Base-by-base conservation (phyloP, 2,888 invertebrate genomes). In the Aphodius sticticus region DNA sequence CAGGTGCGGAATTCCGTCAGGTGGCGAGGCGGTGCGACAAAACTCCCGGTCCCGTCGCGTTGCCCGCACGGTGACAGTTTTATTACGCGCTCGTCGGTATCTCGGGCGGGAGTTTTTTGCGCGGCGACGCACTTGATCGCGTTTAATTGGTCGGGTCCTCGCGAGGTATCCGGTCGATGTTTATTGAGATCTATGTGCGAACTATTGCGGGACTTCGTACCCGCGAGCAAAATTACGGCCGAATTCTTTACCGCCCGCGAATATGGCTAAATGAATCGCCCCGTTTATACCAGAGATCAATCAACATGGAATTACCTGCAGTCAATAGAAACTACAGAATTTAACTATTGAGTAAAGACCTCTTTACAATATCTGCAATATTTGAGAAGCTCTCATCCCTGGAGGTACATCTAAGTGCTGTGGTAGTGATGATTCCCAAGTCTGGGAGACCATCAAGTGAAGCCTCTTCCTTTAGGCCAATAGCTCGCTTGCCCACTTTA, bases 1-100 rank as follows among this genome's bases (percentile, higher is more conserved):
- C 82, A 84, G 80, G 83, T 82, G 82, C 80, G 86, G 87, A 87
- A 87, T 87, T 86, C 85, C 85, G 83, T 86, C 86, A 86, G 86
- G 87, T 86, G 86, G 82, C 82, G 81, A 82, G 80, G 83, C 83
- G 83, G 78, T 78, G 78, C 79, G 84, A 83, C 82, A 84, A 84
- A 81, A 79, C 79, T 79, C 77, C 80, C 36, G 74, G 26, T 37
- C 74, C 74, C 74, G 37, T 74, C 82, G 81, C 83, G 82, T 83
- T 80, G 82, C 35, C 37, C 37, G 26, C 16, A 82, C 81, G 81
- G 81, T 85, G 85, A 85, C 85, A 85, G 85, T 85, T 85, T 85
- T 85, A 85, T 85, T 84, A 84, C 82, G 53, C 53, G 53, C 53
- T 53, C 9, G 6, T 12, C 53, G 53, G 53, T 53, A 81, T 79